Evolutionary conservation across 2,797 vertebrate species (phyloP).

Genomic region (Hozukius guyotensis): DNA sequence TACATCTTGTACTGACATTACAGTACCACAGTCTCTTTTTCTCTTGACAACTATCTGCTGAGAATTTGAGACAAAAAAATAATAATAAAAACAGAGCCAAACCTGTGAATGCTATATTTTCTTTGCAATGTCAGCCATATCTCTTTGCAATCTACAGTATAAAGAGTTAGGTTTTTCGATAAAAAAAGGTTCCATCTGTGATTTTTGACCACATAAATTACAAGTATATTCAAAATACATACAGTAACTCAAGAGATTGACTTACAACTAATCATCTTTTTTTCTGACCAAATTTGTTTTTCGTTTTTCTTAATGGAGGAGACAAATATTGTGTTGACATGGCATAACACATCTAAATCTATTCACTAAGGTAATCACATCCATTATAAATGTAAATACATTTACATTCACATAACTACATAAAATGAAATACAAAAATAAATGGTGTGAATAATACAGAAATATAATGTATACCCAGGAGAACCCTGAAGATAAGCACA

Average conservation of each 20-base stretch:
- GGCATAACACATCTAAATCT: too few relatives aligned
- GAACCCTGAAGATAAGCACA: too few relatives aligned
- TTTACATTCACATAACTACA: too few relatives aligned
- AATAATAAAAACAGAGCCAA: background rate
- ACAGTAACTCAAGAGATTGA: background rate
- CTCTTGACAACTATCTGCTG: background rate
- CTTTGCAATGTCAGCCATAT: background rate
- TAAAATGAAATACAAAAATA: too few relatives aligned
- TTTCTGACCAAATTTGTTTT: too few relatives aligned
- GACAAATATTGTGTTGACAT: too few relatives aligned
- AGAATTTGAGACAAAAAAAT: background rate
- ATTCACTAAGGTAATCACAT: too few relatives aligned
- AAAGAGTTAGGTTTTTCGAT: background rate
- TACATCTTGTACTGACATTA: slow-evolving; percentile 45
- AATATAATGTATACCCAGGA: too few relatives aligned
- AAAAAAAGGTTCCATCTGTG: background rate
- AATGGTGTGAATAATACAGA: too few relatives aligned
- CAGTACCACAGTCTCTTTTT: background rate
- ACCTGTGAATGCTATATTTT: background rate
- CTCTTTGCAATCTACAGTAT: background rate
- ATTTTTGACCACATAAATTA: background rate
- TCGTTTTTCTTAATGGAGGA: too few relatives aligned
- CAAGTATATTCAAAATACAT: background rate
- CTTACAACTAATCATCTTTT: background rate
- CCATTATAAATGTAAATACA: too few relatives aligned